Evolutionary conservation across 2,888 invertebrate species (phyloP), one percentile per base, ranked within the genome.

Genomic region (Suillia variegata): DNA sequence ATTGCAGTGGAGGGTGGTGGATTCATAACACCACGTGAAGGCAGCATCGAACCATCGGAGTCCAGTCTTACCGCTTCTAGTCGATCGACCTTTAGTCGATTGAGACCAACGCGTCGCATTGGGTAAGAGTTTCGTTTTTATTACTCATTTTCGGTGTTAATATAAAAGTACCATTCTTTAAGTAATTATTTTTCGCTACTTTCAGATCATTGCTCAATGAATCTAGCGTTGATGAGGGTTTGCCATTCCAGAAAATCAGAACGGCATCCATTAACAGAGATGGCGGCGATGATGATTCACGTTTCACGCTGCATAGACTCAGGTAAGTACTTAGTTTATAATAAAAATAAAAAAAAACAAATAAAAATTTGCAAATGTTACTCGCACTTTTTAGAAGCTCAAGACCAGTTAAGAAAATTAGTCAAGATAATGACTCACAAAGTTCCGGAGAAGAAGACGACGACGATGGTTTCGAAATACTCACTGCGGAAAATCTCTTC

Each of bases 1-100:
- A 94, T 95, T 74, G 93, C 93, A 17, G 90, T 94, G 57, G 94
- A 95, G 81, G 94, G 94, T 69, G 93, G 93, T 63, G 94, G 93
- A 62, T 92, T 90, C 79, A 90, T 82, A 56, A 82, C 82, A 26
- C 82, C 82, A 45, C 72, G 88, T 61, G 87, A 87, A 62, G 89
- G 91, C 66, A 91, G 92, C 78, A 84, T 92, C 61, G 92, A 93
- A 78, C 91, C 91, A 15, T 85, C 85, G 3, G 91, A 91, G 61
- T 84, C 87, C 33, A 85, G 84, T 63, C 84, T 84, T 49, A 85
- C 85, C 20, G 84, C 85, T 38, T 85, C 85, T 48, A 86, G 84
- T 76, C 83, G 85, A 53, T 83, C 80, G 73, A 81, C 81, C 70
- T 82, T 82, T 71, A 83, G 80, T 65, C 83, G 73, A 68, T 83